phyloP scores from a whole-genome alignment of 2,888 invertebrate species.

The Cyrtodaria siliqua region DNA sequence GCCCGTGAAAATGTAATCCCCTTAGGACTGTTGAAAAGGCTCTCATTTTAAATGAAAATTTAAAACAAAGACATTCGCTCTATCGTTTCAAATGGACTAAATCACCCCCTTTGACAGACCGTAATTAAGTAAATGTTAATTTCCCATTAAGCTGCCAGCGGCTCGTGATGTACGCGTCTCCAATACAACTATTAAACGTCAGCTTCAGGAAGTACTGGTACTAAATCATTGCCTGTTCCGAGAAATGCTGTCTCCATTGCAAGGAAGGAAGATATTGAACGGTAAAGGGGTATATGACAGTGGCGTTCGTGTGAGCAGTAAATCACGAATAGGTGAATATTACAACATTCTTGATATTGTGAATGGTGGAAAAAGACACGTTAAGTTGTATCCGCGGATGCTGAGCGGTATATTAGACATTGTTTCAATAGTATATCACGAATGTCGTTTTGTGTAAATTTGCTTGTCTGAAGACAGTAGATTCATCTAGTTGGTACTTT shows the following conservation, averaged over 20 bases:
- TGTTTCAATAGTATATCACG: too few species aligned
- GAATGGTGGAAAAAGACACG: too few species aligned
- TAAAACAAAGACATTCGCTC: conserved; percentile 42
- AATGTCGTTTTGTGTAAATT: too few species aligned
- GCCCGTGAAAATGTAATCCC: too few species aligned
- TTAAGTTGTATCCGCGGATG: too few species aligned
- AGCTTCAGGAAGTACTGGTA: conserved; percentile 41
- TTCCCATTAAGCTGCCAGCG: conserved; percentile 49
- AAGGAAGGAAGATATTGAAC: background rate
- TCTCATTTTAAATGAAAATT: conserved; percentile 30
- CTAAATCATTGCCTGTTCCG: conserved; percentile 35
- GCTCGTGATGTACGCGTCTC: conserved; percentile 47
- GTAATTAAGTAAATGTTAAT: conserved; percentile 67
- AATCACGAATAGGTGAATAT: too few species aligned
- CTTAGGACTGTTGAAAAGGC: too few species aligned
- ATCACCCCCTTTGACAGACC: conserved; percentile 42
- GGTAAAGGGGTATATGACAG: background rate
- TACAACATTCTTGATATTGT: too few species aligned
- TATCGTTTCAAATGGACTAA: conserved; percentile 31
- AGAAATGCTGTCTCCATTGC: conserved; percentile 1
- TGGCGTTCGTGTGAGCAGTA: background rate
- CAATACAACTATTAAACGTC: conserved; percentile 51
- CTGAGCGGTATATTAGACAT: too few species aligned
- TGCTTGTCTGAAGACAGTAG: too few species aligned
- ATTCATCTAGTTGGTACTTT: too few species aligned